phyloP scores from a whole-genome alignment of 2,113 vertebrate genomes.

The Arizona elegans region DNA sequence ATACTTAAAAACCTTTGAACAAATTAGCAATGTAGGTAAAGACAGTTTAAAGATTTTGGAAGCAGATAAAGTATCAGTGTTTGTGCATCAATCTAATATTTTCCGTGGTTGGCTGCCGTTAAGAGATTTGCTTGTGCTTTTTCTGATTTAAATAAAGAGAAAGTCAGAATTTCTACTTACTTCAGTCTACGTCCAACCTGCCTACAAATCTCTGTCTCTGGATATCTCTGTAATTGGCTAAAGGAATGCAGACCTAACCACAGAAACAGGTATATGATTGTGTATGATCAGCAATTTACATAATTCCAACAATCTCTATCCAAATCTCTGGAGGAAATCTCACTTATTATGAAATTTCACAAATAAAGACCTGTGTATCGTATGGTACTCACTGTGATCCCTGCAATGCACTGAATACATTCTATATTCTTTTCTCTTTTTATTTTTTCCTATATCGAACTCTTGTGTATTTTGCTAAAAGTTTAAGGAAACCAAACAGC shows the following conservation, averaged over 20 bases:
- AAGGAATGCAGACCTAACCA: not conserved
- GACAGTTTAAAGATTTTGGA: not conserved
- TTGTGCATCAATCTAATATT: not conserved
- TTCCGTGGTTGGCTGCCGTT: not conserved
- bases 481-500: not conserved
- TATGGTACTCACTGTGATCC: not conserved
- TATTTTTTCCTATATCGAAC: not conserved
- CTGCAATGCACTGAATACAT: not conserved
- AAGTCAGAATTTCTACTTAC: not conserved
- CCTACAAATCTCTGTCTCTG: not conserved
- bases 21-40: conserved; percentile 8
- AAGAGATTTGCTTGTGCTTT: not conserved
- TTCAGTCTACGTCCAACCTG: not conserved
- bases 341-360: not conserved
- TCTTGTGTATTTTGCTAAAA: not conserved
- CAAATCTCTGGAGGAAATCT: not conserved
- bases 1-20: not conserved
- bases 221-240: not conserved
- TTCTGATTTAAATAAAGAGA: not conserved
- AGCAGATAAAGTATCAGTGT: not conserved
- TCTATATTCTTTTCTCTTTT: not conserved
- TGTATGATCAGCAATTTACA: not conserved
- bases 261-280: not conserved
- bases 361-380: not conserved
- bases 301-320: not conserved